Evolutionary conservation across 23 tunicate genomes (phyloP).

Genomic region (Diplosoma virens): DNA sequence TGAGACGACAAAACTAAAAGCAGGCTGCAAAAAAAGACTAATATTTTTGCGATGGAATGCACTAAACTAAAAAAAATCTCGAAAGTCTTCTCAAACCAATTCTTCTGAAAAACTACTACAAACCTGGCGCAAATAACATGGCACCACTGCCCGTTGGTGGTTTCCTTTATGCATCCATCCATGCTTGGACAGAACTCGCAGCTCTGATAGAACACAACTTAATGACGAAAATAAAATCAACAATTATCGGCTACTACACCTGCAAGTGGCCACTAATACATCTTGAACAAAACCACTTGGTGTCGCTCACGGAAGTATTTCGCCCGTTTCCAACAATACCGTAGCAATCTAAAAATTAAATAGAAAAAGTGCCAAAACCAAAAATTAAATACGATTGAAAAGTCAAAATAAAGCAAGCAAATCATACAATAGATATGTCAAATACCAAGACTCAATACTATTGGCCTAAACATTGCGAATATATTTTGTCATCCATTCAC

Average conservation of each 20-base stretch:
- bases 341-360: conserved; percentile 55
- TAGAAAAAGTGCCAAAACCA: no score
- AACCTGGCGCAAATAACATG: conserved; percentile 89
- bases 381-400: no score
- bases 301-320: background rate
- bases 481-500: no score
- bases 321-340: background rate
- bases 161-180: conserved; percentile 66
- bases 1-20: no score
- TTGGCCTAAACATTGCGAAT: no score
- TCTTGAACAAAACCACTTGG: conserved; percentile 62
- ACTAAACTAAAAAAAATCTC: no score
- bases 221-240: background rate
- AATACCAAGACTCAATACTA: no score
- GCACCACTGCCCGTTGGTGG: conserved; percentile 78
- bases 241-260: background rate
- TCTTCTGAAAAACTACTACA: background rate
- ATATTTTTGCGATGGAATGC: no score
- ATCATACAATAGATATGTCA: no score
- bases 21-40: background rate
- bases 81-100: no score
- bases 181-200: conserved; percentile 72
- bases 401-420: no score
- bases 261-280: conserved; percentile 32
- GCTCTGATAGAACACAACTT: conserved; percentile 1